A percentile compares a stretch with the other conserved stretches of the same genome.
These are phyloP conservation scores for Desoria tigrina DNA, from an alignment of 2,888 invertebrate genomes.

Conservation along the genomic window DNA sequence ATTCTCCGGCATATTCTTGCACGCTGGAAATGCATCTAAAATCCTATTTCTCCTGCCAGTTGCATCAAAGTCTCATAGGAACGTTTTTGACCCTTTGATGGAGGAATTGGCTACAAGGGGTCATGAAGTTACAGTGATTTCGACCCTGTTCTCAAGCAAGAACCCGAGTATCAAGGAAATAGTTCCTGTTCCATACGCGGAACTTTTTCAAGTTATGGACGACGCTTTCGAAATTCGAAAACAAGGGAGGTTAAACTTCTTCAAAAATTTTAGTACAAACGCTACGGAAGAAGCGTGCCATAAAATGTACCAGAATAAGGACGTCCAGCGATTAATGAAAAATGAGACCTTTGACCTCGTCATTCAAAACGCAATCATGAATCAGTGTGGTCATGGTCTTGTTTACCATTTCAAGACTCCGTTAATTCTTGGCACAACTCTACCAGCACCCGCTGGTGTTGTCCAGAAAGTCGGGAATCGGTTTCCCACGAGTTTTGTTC, in stretches of 20 bases:
- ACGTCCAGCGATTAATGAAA: constrained; percentile 24
- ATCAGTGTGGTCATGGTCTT: constrained; percentile 53
- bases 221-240: constrained; percentile 18
- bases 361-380: constrained; percentile 53
- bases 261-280: background rate
- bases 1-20: too few species aligned
- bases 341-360: constrained; percentile 53
- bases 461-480: constrained; percentile 40
- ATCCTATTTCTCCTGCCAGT: constrained; percentile 42
- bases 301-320: constrained; percentile 20
- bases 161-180: constrained; percentile 55
- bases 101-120: constrained; percentile 53
- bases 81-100: constrained; percentile 57
- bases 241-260: background rate
- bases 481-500: constrained; percentile 54
- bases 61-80: constrained; percentile 55
- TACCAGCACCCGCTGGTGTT: constrained; percentile 23
- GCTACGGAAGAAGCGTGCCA: constrained; percentile 25
- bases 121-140: constrained; percentile 54
- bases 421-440: constrained; percentile 54
- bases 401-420: constrained; percentile 55
- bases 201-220: background rate
- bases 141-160: background rate
- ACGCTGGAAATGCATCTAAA: too few species aligned
- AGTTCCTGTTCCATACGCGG: background rate